phyloP scores from a whole-genome alignment of 2,113 vertebrate species.

The Mobula hypostoma region DNA sequence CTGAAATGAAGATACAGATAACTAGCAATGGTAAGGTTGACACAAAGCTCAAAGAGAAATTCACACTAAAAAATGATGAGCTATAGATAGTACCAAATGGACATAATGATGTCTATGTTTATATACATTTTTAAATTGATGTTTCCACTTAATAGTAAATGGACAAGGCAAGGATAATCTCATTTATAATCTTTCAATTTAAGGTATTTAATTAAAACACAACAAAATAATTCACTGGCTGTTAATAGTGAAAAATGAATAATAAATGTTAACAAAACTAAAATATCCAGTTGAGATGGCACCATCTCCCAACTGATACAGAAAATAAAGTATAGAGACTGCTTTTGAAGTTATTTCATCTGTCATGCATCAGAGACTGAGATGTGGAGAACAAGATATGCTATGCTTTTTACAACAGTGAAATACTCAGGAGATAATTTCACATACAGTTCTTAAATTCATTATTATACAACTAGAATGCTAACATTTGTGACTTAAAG shows the following conservation, averaged over 20 bases:
- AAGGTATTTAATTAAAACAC: neutral
- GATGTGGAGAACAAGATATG: neutral
- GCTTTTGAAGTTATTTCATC: neutral
- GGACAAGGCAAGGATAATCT: neutral
- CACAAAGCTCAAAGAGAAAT: neutral
- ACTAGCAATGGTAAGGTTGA: neutral
- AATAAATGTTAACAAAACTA: neutral
- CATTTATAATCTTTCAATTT: neutral
- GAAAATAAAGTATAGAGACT: neutral
- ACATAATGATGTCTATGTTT: neutral
- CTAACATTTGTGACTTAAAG: neutral
- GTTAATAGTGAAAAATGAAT: neutral
- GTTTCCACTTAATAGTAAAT: neutral
- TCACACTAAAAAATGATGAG: neutral
- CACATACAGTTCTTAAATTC: neutral
- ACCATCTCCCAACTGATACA: neutral
- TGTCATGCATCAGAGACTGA: neutral
- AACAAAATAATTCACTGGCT: neutral
- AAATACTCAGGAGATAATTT: neutral
- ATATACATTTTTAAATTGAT: neutral
- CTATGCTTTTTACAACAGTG: neutral
- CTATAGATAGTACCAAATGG: constrained; percentile 1
- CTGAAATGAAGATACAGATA: neutral
- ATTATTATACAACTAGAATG: neutral
- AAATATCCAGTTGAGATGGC: neutral